Evolutionary conservation across 2,888 invertebrate species (phyloP), one percentile per base, ranked within the genome.

Genomic region (Hirtodrosophila duncani): DNA sequence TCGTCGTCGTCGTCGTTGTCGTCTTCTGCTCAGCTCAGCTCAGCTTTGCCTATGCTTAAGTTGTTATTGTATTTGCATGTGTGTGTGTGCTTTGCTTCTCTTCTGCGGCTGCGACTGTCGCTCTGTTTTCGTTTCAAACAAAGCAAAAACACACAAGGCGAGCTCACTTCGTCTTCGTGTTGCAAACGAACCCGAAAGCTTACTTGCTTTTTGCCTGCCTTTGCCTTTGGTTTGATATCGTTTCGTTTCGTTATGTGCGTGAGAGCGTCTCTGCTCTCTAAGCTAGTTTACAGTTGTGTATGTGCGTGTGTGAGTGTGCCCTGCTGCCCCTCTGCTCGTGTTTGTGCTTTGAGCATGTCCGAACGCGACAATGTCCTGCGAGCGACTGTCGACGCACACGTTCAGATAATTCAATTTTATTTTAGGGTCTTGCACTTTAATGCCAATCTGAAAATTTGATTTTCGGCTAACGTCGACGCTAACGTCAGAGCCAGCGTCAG

Each of bases 321-420:
- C 48, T 31, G 18, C 50, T 37, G 42, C 41, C 39, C 51, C 59
- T 51, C 59, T 59, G 24, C 21, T 21, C 21, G 23, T 20, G n/a
- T n/a, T n/a, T n/a, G 20, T 21, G 34, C 21, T 21, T 18, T 21
- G 21, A 36, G 21, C 39, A 48, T 58, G 70, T 71, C 71, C 71
- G 71, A 71, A 77, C 80, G 61, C 80, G 78, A 72, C 74, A 66
- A 71, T 72, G 72, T 77, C 81, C 78, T 80, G 67, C 67, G 67
- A 75, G 57, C 57, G 57, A 57, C 57, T 80, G 72, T 66, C 69
- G 74, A 74, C 80, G 74, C 77, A 70, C 67, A 75, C 79, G 75
- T 81, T 67, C 58, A 79, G 80, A 83, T 84, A 84, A 84, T 84
- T 84, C 83, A 84, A 84, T 84, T 83, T 84, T 79, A 83, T 84